Evolutionary conservation across 1,140 invertebrate species (phyloP).

Genomic region (Telenomus remus): DNA sequence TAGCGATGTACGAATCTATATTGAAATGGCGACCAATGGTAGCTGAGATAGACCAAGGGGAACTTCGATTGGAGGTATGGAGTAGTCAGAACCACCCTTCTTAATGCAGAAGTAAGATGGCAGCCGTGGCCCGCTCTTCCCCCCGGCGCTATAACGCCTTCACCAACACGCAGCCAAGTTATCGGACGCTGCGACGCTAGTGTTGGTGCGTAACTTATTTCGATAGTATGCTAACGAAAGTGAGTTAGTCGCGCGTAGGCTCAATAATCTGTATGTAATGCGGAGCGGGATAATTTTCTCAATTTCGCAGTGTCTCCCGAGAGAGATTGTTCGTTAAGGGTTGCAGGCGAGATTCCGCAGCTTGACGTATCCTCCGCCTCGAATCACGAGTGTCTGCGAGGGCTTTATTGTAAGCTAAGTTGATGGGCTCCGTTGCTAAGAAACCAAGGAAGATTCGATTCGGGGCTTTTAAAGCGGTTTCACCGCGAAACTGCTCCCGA

Average conservation of each 20-base stretch:
- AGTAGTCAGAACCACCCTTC: conserved; percentile 67
- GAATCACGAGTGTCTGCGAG: conserved; percentile 61
- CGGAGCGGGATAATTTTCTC: conserved; percentile 74
- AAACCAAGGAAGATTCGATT: conserved; percentile 67
- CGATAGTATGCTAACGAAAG: conserved; percentile 59
- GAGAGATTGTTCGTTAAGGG: conserved; percentile 74
- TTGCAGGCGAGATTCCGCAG: conserved; percentile 72
- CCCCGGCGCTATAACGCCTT: conserved; percentile 53
- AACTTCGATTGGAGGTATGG: conserved; percentile 61
- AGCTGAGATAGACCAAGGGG: conserved; percentile 57
- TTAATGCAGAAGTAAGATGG: conserved; percentile 74
- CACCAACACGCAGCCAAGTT: conserved; percentile 46
- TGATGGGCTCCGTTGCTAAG: conserved; percentile 75
- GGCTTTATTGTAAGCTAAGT: conserved; percentile 73
- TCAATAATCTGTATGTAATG: conserved; percentile 66
- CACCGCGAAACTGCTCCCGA: conserved; percentile 31
- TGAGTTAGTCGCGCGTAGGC: conserved; percentile 64
- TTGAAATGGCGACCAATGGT: conserved; percentile 61
- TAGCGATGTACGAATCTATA: conserved; percentile 59
- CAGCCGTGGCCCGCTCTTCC: conserved; percentile 58
- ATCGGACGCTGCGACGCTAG: conserved; percentile 23
- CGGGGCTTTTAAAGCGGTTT: conserved; percentile 43
- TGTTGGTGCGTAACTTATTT: conserved; percentile 53
- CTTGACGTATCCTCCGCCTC: conserved; percentile 57
- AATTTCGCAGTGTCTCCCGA: conserved; percentile 73